These are phyloP conservation scores for Mixornis gularis DNA, from an alignment of 2,113 vertebrate genomes.

Conservation along the genomic window DNA sequence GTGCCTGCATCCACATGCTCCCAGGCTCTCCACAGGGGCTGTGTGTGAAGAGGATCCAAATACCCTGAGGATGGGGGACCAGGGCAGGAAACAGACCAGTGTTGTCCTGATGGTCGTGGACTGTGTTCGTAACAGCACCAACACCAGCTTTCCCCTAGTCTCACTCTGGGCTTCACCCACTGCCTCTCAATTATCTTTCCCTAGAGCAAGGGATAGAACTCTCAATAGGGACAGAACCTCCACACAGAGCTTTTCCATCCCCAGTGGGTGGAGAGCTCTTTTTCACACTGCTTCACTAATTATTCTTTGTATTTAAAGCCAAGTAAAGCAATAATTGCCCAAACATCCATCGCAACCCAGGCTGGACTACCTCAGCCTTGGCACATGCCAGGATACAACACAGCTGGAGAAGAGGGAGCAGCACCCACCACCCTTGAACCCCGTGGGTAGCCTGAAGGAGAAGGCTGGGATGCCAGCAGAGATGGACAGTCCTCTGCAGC, in stretches of 20 bases:
- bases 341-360: not conserved
- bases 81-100: not conserved
- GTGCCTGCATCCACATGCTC: not conserved
- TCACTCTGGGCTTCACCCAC: not conserved
- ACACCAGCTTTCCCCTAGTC: too few relatives aligned
- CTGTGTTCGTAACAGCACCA: fast-evolving
- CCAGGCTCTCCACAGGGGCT: not conserved
- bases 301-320: not conserved
- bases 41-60: not conserved
- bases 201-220: not conserved
- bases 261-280: not conserved
- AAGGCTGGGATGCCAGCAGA: not conserved
- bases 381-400: not conserved
- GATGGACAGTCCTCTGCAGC: not conserved
- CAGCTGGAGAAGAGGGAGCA: not conserved
- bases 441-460: not conserved
- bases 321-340: not conserved
- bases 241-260: not conserved
- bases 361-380: not conserved
- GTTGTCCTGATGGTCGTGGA: not conserved
- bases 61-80: fast-evolving
- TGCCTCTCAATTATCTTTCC: not conserved
- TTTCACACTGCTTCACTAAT: not conserved
- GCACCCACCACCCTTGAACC: not conserved
- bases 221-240: not conserved